These are phyloP conservation scores for Philypnodon macrostomus DNA, from an alignment of 2,797 vertebrate genomes.

Conservation along the genomic window DNA sequence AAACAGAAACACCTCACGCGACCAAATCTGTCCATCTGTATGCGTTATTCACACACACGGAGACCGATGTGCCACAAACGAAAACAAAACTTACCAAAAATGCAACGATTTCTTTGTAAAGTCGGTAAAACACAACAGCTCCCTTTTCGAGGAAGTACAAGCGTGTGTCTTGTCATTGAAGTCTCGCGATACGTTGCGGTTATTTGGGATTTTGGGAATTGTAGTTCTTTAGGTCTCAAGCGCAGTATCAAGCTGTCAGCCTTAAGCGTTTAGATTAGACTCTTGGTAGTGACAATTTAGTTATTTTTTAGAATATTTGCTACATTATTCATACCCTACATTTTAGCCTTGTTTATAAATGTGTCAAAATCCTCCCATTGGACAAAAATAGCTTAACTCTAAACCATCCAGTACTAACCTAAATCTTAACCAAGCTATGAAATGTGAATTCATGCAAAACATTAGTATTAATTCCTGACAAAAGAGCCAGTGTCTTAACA, in stretches of 20 bases:
- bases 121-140: constrained; percentile 15
- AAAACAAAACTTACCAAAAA: constrained; percentile 38
- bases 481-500: too few relatives aligned
- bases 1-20: background rate
- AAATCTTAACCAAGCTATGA: too few relatives aligned
- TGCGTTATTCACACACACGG: too few relatives aligned
- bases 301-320: background rate
- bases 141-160: constrained; percentile 45
- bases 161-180: background rate
- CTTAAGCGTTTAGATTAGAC: background rate
- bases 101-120: constrained; percentile 16
- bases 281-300: too few relatives aligned
- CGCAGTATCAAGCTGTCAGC: background rate
- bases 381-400: too few relatives aligned
- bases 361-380: too few relatives aligned
- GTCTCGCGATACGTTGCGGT: constrained; percentile 42
- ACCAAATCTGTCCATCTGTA: too few relatives aligned
- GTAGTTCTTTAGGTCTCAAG: constrained; percentile 43
- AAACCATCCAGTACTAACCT: too few relatives aligned
- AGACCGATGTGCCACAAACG: background rate
- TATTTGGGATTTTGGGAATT: constrained; percentile 30
- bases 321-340: too few relatives aligned
- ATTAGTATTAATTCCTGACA: too few relatives aligned
- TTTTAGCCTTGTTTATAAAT: too few relatives aligned
- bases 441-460: too few relatives aligned